These are phyloP conservation scores for Galerucella pusilla DNA, from an alignment of 2,888 invertebrate genomes.

Conservation along the genomic window DNA sequence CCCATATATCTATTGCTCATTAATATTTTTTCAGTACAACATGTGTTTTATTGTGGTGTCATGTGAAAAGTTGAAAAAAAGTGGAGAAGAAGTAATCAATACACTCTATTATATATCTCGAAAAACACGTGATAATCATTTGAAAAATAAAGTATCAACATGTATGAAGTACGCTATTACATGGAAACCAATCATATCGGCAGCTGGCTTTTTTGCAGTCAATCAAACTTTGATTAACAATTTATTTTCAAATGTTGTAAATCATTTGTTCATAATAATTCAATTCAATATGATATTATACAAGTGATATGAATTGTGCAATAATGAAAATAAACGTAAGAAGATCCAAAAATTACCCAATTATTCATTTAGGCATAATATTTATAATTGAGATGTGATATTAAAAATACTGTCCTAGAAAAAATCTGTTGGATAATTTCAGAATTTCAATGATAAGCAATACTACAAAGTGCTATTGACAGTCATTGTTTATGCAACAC, in stretches of 20 bases:
- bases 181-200: neutral
- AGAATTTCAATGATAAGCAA: too few species aligned
- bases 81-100: slow-evolving; percentile 1
- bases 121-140: neutral
- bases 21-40: too few species aligned
- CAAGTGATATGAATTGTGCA: neutral
- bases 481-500: too few species aligned
- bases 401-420: too few species aligned
- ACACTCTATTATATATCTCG: neutral
- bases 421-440: too few species aligned
- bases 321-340: neutral
- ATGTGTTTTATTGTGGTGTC: neutral
- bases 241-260: neutral
- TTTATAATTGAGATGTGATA: too few species aligned
- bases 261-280: neutral
- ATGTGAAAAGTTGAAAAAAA: slow-evolving; percentile 1
- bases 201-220: neutral
- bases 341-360: neutral
- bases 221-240: neutral
- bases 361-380: neutral
- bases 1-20: too few species aligned
- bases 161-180: neutral
- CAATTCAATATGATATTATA: neutral
- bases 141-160: neutral
- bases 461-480: too few species aligned